phyloP scores from a whole-genome alignment of 2,797 vertebrate species.

The Rachycentron canadum region DNA sequence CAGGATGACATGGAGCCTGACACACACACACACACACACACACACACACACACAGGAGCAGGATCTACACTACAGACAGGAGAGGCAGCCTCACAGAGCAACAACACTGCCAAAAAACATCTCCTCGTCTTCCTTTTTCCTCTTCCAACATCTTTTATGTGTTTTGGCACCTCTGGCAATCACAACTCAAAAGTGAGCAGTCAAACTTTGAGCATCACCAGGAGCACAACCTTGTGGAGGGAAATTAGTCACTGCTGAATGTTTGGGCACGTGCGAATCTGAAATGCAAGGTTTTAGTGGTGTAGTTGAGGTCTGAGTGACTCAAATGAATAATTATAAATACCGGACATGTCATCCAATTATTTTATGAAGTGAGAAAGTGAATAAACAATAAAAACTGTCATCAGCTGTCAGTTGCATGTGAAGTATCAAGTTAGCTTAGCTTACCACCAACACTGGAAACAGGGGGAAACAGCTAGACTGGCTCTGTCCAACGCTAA shows the following conservation, averaged over 20 bases:
- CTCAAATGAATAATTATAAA: background rate
- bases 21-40: slow-evolving; percentile 58
- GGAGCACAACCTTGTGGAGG: slow-evolving; percentile 50
- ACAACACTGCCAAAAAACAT: slow-evolving; percentile 72
- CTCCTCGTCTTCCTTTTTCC: slow-evolving; percentile 74
- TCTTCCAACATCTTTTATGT: slow-evolving; percentile 76
- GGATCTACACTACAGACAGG: slow-evolving; percentile 69
- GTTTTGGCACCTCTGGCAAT: slow-evolving; percentile 76
- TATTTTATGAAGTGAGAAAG: too few species aligned
- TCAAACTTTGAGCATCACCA: slow-evolving; percentile 61
- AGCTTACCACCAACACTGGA: background rate
- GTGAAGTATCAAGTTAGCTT: background rate
- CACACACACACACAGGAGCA: slow-evolving; percentile 56
- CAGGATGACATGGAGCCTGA: slow-evolving; percentile 84
- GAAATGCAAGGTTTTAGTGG: slow-evolving; percentile 9
- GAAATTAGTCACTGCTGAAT: slow-evolving; percentile 42
- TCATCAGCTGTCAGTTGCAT: background rate
- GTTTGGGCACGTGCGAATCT: slow-evolving; percentile 26
- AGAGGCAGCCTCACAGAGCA: slow-evolving; percentile 64
- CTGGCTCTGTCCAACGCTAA: background rate
- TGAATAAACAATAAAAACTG: background rate
- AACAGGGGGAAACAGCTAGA: background rate
- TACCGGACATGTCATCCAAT: background rate
- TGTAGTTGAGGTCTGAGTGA: background rate
- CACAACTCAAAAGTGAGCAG: slow-evolving; percentile 71